A percentile compares a stretch with the other conserved stretches of the same genome.
phyloP scores from a whole-genome alignment of 1,140 invertebrate genomes.

The Sitobion miscanthi region DNA sequence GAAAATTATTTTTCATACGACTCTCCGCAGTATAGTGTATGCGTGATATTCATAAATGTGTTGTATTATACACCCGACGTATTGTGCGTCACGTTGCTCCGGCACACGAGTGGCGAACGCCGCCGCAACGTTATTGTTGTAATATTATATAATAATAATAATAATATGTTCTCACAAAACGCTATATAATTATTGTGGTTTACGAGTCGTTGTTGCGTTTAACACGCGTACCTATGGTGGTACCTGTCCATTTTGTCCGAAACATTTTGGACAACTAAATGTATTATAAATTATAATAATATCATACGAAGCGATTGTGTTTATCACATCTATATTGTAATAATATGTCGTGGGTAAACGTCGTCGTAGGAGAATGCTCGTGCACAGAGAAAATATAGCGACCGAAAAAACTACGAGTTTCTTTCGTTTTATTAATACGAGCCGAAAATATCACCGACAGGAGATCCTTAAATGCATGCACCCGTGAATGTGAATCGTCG shows the following conservation, averaged over 20 bases:
- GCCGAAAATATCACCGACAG: not conserved
- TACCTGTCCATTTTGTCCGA: not conserved
- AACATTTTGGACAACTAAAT: not conserved
- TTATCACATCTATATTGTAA: not conserved
- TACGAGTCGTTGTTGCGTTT: not conserved
- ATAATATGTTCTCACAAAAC: not conserved
- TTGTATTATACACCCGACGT: not conserved
- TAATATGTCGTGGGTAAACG: not conserved
- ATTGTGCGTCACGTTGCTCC: not conserved
- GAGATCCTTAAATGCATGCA: not conserved
- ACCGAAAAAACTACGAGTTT: not conserved
- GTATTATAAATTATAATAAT: not conserved
- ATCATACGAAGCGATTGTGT: not conserved
- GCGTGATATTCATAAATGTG: not conserved
- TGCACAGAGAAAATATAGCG: not conserved
- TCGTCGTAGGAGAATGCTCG: not conserved
- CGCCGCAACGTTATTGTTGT: not conserved
- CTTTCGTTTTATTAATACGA: not conserved
- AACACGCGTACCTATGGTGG: not conserved
- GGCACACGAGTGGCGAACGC: not conserved
- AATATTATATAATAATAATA: not conserved
- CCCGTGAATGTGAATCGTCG: not conserved
- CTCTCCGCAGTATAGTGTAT: not conserved
- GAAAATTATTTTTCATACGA: constrained; percentile 10
- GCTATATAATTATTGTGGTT: not conserved